Evolutionary conservation across 37 sponge, comb jelly and placozoan genomes (phyloP), one percentile per base, ranked within the genome.

Genomic region (Geodia barretti): DNA sequence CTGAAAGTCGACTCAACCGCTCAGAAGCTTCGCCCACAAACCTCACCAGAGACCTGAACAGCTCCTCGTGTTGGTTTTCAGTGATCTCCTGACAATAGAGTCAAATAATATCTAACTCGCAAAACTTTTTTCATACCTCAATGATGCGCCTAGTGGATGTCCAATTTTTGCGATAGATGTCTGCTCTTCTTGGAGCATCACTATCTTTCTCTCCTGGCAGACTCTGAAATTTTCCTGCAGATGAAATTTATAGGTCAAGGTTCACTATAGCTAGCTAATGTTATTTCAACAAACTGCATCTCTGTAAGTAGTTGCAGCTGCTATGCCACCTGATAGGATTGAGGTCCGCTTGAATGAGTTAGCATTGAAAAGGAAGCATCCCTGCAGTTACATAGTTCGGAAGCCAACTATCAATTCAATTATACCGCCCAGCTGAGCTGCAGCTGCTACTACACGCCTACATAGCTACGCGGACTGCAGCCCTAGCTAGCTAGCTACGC

Each of bases 181-280:
- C 8, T 31, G 67, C 26, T 34, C 92, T 77, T 35, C 25, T 67
- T 0, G 24, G 58, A 32, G 81, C 77, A 25, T 84, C 84, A 76
- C 68, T 47, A 25, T 42, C 67, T 7, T 59, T 75, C 64, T 92
- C 92, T 19, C 76, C 73, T 19, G 92, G 87, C 3, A 83, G 79
- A 23, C n/a, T 83, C 20, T 80, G 43, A 31, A 92, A 83, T 7
- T 35, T 19, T 1, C 47, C 89, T 83, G 43, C 65, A 65, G 11
- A 47, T 47, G 14, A 7, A 47, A 14, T 47, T 7, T 14, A 47
- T 47, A 7, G 14, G 54, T 47, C 14, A 14, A 47, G 14, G 11
- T 14, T 47, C 54, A 47, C 11, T 47, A 47, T 47, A n/a, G n/a
- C n/a, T n/a, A n/a, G n/a, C n/a, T n/a, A n/a, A n/a, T n/a, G n/a